These are phyloP conservation scores for Riparia riparia DNA, from an alignment of 2,113 vertebrate genomes.

Conservation along the genomic window DNA sequence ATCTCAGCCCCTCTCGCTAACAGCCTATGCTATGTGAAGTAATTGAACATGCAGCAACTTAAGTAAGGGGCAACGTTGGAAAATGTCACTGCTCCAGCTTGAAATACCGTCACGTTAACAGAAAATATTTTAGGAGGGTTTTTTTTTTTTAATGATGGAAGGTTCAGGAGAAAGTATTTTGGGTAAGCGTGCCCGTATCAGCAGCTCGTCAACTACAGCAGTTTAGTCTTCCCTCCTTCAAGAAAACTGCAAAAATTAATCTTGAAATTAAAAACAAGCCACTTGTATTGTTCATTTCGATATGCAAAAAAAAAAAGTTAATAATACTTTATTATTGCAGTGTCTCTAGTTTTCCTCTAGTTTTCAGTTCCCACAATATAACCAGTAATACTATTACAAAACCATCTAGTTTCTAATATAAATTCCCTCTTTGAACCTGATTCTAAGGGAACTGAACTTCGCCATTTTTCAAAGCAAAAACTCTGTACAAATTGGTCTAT, in stretches of 20 bases:
- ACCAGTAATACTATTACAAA: not conserved
- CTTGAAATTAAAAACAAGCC: not conserved
- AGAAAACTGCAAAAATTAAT: not conserved
- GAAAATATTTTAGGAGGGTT: not conserved
- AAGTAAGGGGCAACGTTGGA: not conserved
- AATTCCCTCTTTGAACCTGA: not conserved
- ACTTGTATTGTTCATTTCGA: not conserved
- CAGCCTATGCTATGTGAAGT: constrained; percentile 32
- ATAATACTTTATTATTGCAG: not conserved
- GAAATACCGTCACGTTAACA: not conserved
- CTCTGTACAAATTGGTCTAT: not conserved
- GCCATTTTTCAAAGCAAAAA: not conserved
- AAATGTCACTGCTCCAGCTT: not conserved
- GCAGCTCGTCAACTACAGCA: not conserved
- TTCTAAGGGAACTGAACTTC: not conserved
- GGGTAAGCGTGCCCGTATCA: not conserved
- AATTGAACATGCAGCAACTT: constrained; percentile 22
- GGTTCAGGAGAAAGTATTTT: not conserved
- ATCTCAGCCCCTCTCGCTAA: constrained; percentile 14
- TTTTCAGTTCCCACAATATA: not conserved
- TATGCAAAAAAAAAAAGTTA: not conserved
- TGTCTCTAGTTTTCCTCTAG: not conserved
- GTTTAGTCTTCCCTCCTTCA: not conserved
- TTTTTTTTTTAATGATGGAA: not conserved
- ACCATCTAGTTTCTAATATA: not conserved